phyloP scores from a whole-genome alignment of 1,140 invertebrate genomes.

The Zaprionus gabonicus region DNA sequence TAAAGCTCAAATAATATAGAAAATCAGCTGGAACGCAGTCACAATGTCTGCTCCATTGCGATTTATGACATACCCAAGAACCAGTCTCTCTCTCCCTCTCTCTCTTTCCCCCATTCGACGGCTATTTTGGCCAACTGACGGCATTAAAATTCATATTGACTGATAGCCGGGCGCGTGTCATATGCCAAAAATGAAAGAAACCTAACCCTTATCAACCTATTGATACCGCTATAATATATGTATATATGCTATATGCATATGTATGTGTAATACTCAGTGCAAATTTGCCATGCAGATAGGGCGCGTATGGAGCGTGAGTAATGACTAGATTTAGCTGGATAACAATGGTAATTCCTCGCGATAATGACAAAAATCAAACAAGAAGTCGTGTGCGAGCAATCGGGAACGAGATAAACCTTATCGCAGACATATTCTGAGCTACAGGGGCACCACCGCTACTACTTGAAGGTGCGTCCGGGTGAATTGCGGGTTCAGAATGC shows the following conservation, averaged over 20 bases:
- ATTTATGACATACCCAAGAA: background rate
- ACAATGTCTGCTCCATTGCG: background rate
- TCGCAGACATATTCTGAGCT: background rate
- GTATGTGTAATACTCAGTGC: background rate
- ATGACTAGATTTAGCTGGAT: constrained; percentile 77
- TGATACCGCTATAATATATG: constrained; percentile 9
- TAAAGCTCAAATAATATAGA: no score
- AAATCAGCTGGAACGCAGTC: no score
- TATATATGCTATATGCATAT: background rate
- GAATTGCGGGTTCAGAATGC: constrained; percentile 2
- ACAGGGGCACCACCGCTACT: background rate
- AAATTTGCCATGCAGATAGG: constrained; percentile 23
- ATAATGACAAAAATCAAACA: constrained; percentile 74
- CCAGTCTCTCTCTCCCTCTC: background rate
- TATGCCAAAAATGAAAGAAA: constrained; percentile 32
- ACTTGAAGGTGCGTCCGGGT: constrained; percentile 21
- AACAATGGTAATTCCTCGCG: constrained; percentile 78
- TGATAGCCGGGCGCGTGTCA: constrained; percentile 49
- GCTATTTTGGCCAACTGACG: constrained; percentile 69
- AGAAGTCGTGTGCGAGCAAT: constrained; percentile 39
- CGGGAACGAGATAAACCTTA: constrained; percentile 21
- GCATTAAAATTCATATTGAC: constrained; percentile 44
- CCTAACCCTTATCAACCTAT: constrained; percentile 56
- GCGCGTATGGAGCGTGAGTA: constrained; percentile 55
- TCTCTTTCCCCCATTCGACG: constrained; percentile 26